Conservation (phyloP, 2,888 invertebrate species). For the Therioaphis trifolii region DNA sequence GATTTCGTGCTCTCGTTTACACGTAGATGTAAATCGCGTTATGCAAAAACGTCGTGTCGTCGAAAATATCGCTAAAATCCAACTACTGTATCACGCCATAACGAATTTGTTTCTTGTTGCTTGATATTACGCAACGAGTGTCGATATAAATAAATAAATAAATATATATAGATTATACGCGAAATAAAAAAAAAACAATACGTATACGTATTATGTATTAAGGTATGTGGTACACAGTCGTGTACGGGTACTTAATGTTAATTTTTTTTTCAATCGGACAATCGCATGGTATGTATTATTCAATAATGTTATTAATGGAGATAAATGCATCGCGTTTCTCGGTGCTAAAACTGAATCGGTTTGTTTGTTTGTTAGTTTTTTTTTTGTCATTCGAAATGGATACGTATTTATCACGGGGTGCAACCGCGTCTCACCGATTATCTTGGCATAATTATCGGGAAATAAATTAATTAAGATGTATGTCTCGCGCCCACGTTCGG, state of each 20-base stretch:
- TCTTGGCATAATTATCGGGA: constrained; percentile 37
- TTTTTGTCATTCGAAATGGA: background rate
- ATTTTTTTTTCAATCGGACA: background rate
- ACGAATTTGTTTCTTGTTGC: background rate
- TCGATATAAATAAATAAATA: too few relatives aligned
- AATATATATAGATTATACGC: too few relatives aligned
- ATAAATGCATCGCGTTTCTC: constrained; percentile 13
- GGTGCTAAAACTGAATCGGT: constrained; percentile 7
- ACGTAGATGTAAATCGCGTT: too few relatives aligned
- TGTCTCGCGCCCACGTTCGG: constrained; percentile 30
- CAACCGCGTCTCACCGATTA: too few relatives aligned
- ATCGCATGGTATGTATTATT: background rate
- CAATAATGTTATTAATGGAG: constrained; percentile 3
- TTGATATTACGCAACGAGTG: background rate
- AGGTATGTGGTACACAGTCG: background rate
- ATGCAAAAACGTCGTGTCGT: background rate
- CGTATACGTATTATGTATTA: background rate
- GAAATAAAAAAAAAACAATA: too few relatives aligned
- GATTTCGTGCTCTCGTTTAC: too few relatives aligned
- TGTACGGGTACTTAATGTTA: constrained; percentile 19
- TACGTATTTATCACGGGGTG: background rate
- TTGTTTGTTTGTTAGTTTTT: background rate
- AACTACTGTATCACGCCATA: too few relatives aligned
- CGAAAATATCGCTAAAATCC: constrained; percentile 1
- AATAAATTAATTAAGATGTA: constrained; percentile 45